Base-by-base conservation (phyloP, 1,140 invertebrate genomes). In the Neodiprion virginianus region DNA sequence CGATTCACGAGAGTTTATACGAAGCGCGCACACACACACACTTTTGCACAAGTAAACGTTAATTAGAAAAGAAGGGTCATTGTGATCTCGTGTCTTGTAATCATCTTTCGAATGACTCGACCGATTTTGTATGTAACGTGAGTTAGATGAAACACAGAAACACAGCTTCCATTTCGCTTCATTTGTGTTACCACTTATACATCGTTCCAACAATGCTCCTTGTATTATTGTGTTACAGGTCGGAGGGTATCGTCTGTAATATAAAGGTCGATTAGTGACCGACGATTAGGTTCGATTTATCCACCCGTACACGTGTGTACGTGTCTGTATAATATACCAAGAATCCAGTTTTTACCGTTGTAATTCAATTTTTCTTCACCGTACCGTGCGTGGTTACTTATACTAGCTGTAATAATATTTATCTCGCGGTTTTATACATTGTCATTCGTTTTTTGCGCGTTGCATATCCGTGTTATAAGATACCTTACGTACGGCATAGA, bases 51-150 rank as follows among this genome's bases (percentile, higher is more conserved):
- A 14, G 4, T 0, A 14, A 61, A 61, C 67, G 74, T 81, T 79
- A 78, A 81, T 81, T 81, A 80, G 72, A 79, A 77, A 75, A 69
- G 68, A 14, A 61, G 53, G 53, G 4, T 61, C 8, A 61, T 61
- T 61, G 53, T 72, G 73, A 76, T 75, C 76, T 76, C 72, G 53
- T 75, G 48, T 67, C 70, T 40, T 40, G 5, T 75, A 78, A 76
- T 79, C 70, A 75, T 76, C 50, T 71, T 72, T 68, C 70, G 71
- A 72, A 73, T 80, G 79, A 80, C 79, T 69, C 17, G 77, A 72
- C 77, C 73, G 14, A 72, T 74, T 67, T 23, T 21, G 28, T 40
- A 40, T 40, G 17, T 21, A 21, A 40, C 28, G 7, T 17, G 67
- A 72, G 23, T 67, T 74, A 69, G 7, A 4, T 69, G 67, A 23